phyloP scores from a whole-genome alignment of 2,797 vertebrate genomes.

The Sebastes minor region DNA sequence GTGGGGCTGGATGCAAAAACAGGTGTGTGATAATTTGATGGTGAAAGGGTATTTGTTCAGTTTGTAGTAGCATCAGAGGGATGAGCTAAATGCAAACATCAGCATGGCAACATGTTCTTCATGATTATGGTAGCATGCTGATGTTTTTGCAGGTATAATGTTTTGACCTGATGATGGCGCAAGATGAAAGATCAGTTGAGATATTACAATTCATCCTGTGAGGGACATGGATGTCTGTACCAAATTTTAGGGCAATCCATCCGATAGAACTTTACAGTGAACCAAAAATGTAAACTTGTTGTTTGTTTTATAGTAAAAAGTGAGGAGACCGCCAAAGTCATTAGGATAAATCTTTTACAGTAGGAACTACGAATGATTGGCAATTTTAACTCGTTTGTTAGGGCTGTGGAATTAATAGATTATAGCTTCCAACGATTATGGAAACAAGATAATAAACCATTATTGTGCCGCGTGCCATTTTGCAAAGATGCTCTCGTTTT shows the following conservation, averaged over 20 bases:
- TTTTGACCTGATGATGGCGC: neutral
- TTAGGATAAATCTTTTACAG: neutral
- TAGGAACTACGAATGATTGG: too few relatives aligned
- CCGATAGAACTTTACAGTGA: neutral
- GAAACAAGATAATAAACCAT: too few relatives aligned
- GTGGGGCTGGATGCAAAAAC: neutral
- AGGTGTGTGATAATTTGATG: conserved; percentile 3
- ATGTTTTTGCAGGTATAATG: neutral
- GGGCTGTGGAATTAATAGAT: too few relatives aligned
- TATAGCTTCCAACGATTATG: too few relatives aligned
- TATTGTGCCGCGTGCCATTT: too few relatives aligned
- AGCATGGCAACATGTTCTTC: neutral
- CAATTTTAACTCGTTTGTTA: too few relatives aligned
- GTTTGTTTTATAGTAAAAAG: neutral
- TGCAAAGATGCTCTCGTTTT: too few relatives aligned
- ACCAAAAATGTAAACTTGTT: neutral
- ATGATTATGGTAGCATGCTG: neutral
- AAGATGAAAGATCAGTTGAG: too few relatives aligned
- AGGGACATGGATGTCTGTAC: too few relatives aligned
- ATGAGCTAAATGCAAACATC: neutral
- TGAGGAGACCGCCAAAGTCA: too few relatives aligned
- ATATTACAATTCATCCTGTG: too few relatives aligned
- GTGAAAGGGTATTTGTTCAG: conserved; percentile 4
- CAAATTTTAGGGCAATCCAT: neutral
- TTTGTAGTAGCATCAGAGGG: neutral